phyloP scores from a whole-genome alignment of 53 echinoderm and acorn worm genomes.

The Luidia sarsii region DNA sequence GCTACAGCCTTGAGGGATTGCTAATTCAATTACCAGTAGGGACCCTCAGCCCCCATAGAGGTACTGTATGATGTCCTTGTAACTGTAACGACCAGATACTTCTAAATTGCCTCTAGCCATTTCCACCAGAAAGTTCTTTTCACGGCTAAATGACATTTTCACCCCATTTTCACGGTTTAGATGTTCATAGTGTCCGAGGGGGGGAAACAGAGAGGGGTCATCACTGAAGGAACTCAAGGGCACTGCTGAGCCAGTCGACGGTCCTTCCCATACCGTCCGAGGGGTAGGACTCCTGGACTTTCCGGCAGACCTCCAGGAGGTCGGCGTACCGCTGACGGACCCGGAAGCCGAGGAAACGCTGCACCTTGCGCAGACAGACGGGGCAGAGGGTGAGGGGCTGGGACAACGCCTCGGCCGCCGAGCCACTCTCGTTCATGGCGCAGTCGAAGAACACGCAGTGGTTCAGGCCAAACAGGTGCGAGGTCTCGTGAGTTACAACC shows the following conservation, averaged over 20 bases:
- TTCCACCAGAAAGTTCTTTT: too few relatives aligned
- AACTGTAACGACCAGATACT: too few relatives aligned
- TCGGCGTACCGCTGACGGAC: slow-evolving; percentile 61
- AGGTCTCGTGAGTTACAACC: slow-evolving; percentile 92
- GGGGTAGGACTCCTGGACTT: slow-evolving; percentile 67
- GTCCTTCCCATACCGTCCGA: slow-evolving; percentile 49
- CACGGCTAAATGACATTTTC: too few relatives aligned
- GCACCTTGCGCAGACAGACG: slow-evolving; percentile 90
- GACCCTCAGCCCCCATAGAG: too few relatives aligned
- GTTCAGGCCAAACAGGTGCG: slow-evolving; percentile 84
- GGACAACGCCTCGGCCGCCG: slow-evolving; percentile 66
- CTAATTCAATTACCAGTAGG: too few relatives aligned
- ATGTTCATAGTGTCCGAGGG: too few relatives aligned
- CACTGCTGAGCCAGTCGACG: slow-evolving; percentile 63
- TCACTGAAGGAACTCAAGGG: slow-evolving; percentile 59
- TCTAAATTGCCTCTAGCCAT: too few relatives aligned
- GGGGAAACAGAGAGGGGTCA: too few relatives aligned
- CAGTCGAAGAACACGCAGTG: slow-evolving; percentile 96
- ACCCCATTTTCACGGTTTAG: too few relatives aligned
- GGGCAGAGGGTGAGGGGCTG: slow-evolving; percentile 94
- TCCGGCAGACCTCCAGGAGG: slow-evolving; percentile 52
- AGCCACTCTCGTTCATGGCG: slow-evolving; percentile 92
- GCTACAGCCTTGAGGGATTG: too few relatives aligned
- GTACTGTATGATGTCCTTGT: too few relatives aligned
- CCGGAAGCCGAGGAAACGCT: slow-evolving; percentile 79